phyloP scores from a whole-genome alignment of 2,888 invertebrate genomes.

The Latrodectus elegans region DNA sequence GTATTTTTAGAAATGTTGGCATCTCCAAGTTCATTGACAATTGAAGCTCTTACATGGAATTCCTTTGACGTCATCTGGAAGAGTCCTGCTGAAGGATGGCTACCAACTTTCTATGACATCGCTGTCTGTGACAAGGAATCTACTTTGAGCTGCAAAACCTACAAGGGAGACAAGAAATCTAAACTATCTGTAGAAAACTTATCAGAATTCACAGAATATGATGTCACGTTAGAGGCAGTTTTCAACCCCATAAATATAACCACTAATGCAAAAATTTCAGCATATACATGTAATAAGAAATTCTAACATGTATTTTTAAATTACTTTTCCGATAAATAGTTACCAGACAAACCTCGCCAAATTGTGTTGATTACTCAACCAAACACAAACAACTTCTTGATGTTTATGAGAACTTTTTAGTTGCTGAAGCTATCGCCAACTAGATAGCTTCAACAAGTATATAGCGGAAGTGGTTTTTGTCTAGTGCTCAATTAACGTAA shows the following conservation, averaged over 20 bases:
- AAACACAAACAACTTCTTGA: no score
- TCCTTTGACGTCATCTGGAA: slow-evolving; percentile 42
- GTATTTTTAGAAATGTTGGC: slow-evolving; percentile 27
- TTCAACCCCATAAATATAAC: slow-evolving; percentile 24
- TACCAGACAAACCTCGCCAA: no score
- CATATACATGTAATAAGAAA: slow-evolving; percentile 38
- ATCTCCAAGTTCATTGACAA: slow-evolving; percentile 1
- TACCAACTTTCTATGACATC: slow-evolving; percentile 42
- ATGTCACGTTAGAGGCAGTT: slow-evolving; percentile 28
- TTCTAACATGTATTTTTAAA: not conserved
- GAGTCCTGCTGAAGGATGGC: slow-evolving; percentile 21
- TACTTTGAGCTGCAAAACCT: not conserved
- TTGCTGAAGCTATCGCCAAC: no score
- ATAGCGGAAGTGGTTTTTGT: no score
- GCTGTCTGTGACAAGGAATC: slow-evolving; percentile 5
- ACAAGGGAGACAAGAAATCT: not conserved
- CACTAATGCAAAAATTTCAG: slow-evolving; percentile 1
- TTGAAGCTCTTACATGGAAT: not conserved
- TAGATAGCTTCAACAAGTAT: no score
- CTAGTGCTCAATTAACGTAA: no score
- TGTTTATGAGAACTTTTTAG: no score
- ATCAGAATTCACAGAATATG: slow-evolving; percentile 49
- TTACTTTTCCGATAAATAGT: no score
- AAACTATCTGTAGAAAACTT: slow-evolving; percentile 2
- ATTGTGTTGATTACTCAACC: no score